These are phyloP conservation scores for Telmatherina bonti DNA, from an alignment of 2,797 vertebrate genomes.

Conservation along the genomic window DNA sequence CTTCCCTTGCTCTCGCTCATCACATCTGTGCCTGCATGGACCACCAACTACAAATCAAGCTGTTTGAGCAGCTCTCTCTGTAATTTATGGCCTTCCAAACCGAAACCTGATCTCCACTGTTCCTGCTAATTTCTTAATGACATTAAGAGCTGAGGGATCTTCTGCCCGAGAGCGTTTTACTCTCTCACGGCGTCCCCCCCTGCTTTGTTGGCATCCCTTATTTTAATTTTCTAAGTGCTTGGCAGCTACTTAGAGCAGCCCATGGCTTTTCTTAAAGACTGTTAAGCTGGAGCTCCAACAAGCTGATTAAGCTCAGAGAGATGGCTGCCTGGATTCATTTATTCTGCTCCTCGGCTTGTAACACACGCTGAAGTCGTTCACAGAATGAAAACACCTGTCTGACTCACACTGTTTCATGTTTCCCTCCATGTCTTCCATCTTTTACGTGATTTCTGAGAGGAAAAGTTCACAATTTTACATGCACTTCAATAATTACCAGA, in stretches of 20 bases:
- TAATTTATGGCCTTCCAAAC: neutral
- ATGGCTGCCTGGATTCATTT: neutral
- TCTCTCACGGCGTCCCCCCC: neutral
- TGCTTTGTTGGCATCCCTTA: neutral
- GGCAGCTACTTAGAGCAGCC: neutral
- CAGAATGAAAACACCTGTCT: neutral
- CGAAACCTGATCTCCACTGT: neutral
- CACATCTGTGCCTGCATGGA: too few species aligned
- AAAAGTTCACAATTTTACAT: neutral
- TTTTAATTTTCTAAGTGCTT: conserved; percentile 6
- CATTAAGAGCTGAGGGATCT: neutral
- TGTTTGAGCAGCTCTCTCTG: neutral
- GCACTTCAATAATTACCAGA: neutral
- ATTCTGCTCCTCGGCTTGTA: neutral
- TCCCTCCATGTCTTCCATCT: neutral
- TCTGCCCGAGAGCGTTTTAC: neutral
- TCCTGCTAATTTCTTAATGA: neutral
- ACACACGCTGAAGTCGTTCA: neutral
- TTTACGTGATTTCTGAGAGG: neutral
- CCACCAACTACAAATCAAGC: neutral
- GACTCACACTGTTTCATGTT: neutral
- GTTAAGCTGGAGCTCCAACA: neutral
- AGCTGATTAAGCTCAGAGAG: neutral
- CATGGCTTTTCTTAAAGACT: neutral
- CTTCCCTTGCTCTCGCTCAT: neutral